Base-by-base conservation (phyloP, 2,888 invertebrate species). In the Epistrophella euchroma region DNA sequence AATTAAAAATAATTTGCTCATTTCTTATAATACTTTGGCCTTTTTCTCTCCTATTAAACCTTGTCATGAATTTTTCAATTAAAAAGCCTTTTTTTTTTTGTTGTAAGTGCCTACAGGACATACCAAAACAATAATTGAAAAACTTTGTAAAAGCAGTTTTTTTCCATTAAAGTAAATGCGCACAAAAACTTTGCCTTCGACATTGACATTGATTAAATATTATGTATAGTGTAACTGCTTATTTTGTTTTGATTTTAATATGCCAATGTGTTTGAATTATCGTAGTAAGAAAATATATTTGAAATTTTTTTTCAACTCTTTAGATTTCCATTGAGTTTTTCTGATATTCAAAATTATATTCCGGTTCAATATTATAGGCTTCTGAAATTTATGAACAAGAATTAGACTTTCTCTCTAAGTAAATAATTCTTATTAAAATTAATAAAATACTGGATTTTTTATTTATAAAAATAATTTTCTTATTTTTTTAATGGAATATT, bases 1-100 rank as follows among this genome's bases (percentile, higher is more conserved):
- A 82, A 77, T 66, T 72, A 47, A 68, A 82, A 77, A 73, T 66
- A 60, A 77, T 82, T 82, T 72, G 50, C 64, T 64, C 45, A 19
- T 64, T 40, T 66, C 37, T 62, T 15, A 32, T 28, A 64, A 25
- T 32, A 17, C 45, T 32, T 45, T 25, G 28, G 43, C n/a, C 60
- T 13, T 62, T 1, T 13, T 2, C 10, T 25, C 43, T 47, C 9
- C 32, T 32, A 47, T 32, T 7, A 64, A 28, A 32, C 17, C 11
- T 32, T 32, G 45, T 45, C 64, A 64, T 64, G 45, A 64, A 64
- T 64, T 64, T 64, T 64, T 64, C 64, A 64, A 64, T 64, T 64
- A 64, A 64, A 47, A 62, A 62, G n/a, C 11, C 64, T 17, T 28
- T 64, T 43, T 64, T 45, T 64, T 32, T 32, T 1, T 32, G 4